Evolutionary conservation across 1,140 invertebrate genomes (phyloP), one percentile per base, ranked within the genome.

Genomic region (Platyura marginata): DNA sequence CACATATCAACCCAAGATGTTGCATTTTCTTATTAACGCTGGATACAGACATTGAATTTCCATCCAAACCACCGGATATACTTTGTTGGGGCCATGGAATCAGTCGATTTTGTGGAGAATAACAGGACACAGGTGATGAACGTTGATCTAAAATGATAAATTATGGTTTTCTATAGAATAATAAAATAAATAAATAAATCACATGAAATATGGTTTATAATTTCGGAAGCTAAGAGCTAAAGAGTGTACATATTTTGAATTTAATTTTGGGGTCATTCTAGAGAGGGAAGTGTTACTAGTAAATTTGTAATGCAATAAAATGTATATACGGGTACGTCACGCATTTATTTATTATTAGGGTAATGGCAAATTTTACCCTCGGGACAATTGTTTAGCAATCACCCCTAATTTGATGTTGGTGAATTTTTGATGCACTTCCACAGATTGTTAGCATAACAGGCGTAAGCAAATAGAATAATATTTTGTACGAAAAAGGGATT

Each of bases 1-100:
- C 84, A 59, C 92, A 98, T 16, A 82, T 79, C 13, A 87, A 64
- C 3, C 83, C 83, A 3, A 73, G 66, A 44, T 67, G 69, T 44
- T 61, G 58, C 21, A 48, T 50, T 49, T 61, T 61, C n/a, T 53
- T 45, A 33, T 45, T 45, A 16, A 10, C 19, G 21, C 21, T 18
- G 15, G 10, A 9, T n/a, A 43, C 36, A 2, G 36, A 38, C 19
- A 21, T 43, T 9, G 9, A 11, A 34, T 20, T 16, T 23, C 3
- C 16, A 29, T 29, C 19, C 3, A 13, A 16, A 15, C n/a, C 13
- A 16, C 21, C 15, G 21, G 25, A 29, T 13, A 29, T 29, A 29
- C 13, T 29, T 29, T 29, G 25, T 29, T 6, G 6, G 6, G 25
- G 25, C 25, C 25, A 29, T 29, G 25, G 25, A 29, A 47, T 41